Base-by-base conservation (phyloP, 1,140 invertebrate species). In the Listronotus bonariensis region DNA sequence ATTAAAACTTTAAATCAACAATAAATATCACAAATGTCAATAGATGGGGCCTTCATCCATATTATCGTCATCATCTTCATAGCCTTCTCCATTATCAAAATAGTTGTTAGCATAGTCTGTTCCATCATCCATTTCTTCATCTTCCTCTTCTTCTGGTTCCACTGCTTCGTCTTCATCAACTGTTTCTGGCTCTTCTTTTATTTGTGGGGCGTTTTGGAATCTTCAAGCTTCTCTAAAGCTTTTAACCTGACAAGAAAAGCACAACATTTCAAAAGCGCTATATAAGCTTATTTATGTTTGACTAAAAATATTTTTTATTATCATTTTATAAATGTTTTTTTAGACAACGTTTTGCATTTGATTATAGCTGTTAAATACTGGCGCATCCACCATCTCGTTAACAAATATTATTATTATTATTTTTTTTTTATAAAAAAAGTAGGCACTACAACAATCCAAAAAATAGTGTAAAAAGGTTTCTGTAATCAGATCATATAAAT, bases 1-100 rank as follows among this genome's bases (percentile, higher is more conserved):
- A 36, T 36, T 36, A 3, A 1, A 12, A 36, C 11, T 4, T 9
- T 3, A 41, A n/a, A 20, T 46, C 34, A 59, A 48, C 57, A 49
- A 17, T 34, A 52, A 42, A 43, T 45, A 32, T 67, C 32, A 87
- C 20, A 51, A 11, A 34, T 52, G 4, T 69, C 38, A 87, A 79
- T 87, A 88, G 64, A 85, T 80, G 53, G 86, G 84, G 46, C 86
- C 92, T 82, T 93, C 91, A 78, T 93, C 92, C 61, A 90, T 76
- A 76, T 91, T 91, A 73, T 94, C 92, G 76, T 93, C 92, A 71
- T 93, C 91, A 69, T 93, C 91, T 71, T 92, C 87, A 78, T 91
- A 93, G 26, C 83, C 86, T 80, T 94, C 92, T 12, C 92, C 92
- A 80, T 93, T 93, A 77, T 95, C 92, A 78, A 93, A 94, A 74